Base-by-base conservation (phyloP, 2,888 invertebrate genomes). In the Nephrotoma appendiculata region DNA sequence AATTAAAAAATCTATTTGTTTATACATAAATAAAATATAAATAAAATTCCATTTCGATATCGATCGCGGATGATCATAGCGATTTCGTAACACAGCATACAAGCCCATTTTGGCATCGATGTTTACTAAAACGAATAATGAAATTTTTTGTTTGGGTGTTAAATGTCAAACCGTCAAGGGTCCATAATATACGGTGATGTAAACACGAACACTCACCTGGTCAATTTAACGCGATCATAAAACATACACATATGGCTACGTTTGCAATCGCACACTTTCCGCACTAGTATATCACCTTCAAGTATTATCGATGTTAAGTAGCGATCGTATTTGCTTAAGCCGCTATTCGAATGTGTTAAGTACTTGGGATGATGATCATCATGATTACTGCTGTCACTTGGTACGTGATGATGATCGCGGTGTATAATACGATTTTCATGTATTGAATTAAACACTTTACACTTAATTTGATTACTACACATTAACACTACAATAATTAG, bases 241-340 rank as follows among this genome's bases (percentile, higher is more conserved):
- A 71, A 86, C 41, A 87, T 86, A 48, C 88, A 88, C 12, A 87
- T 85, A 41, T 87, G 71, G 15, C 85, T 86, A 83, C 87, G 86
- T 45, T 86, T 87, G 86, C 88, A 88, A 57, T 86, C 71, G 43
- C 88, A 88, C 85, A 87, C 86, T 48, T 87, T 87, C 9, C 86
- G 45, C 86, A 87, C 86, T 83, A 88, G 87, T 84, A 88, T 87
- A 87, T 88, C 87, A 86, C 87, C 88, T 71, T 88, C 86, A 45
- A 87, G 83, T 44, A 87, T 87, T 85, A 88, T 88, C n/a, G 87
- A 87, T 5, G 88, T 87, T 44, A 87, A 85, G 83, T 87, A 88
- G 41, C 86, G 84, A 42, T 84, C 84, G 42, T 43, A 6, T 84
- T 42, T 84, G 2, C 7, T 84, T 12, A 84, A 19, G 19, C 19